A percentile compares a stretch with the other conserved stretches of the same genome.
Conservation (phyloP, 2,113 vertebrate species). For the Terrapene triunguis region DNA sequence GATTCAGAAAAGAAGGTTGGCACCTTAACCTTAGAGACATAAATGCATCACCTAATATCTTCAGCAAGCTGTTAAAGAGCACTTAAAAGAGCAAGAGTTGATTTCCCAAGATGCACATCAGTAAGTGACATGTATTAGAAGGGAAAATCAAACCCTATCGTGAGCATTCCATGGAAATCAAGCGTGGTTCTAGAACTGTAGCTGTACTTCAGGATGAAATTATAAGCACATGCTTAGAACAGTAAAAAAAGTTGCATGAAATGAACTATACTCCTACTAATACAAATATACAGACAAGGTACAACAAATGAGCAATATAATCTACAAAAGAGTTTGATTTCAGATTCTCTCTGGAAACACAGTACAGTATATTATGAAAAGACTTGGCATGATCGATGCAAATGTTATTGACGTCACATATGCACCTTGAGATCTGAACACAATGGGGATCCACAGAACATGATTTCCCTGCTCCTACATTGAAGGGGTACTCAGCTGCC, state of each 20-base stretch:
- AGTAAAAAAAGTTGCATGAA: not conserved
- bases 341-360: not conserved
- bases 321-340: not conserved
- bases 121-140: not conserved
- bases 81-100: not conserved
- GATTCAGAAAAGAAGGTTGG: not conserved
- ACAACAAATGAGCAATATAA: not conserved
- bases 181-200: not conserved
- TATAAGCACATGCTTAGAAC: not conserved
- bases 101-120: not conserved
- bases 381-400: not conserved
- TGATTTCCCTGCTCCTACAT: not conserved
- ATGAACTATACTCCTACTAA: not conserved
- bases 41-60: not conserved
- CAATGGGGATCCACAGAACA: not conserved
- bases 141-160: not conserved
- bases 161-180: not conserved
- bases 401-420: not conserved
- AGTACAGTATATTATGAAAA: not conserved
- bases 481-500: not conserved
- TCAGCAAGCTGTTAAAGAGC: not conserved
- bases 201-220: not conserved
- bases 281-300: not conserved
- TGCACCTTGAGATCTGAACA: not conserved
- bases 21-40: not conserved